Percentiles rank a stretch among this genome's conserved stretches.
Conservation (phyloP, 1,140 invertebrate species). For the Macrosteles quadrilineatus region DNA sequence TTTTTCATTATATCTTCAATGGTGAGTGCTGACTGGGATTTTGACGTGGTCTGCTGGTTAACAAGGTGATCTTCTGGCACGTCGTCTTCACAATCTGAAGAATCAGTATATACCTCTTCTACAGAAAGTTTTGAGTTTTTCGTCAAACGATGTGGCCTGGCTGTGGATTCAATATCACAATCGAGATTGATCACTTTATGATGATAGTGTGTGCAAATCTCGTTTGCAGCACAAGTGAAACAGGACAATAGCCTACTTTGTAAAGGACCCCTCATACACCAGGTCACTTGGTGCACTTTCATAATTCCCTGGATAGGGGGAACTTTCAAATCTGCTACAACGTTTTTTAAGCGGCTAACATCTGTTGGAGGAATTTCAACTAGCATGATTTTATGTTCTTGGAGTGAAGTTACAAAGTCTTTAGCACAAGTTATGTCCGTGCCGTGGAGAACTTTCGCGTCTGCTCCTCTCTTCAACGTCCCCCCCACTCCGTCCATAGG, state of each 20-base stretch:
- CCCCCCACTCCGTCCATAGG: too few relatives aligned
- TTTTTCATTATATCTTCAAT: too few relatives aligned
- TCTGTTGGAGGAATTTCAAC: background rate
- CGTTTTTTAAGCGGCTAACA: background rate
- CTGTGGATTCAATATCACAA: background rate
- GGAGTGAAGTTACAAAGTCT: background rate
- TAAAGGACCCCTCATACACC: background rate
- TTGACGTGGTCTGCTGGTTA: background rate
- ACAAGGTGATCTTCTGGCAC: background rate
- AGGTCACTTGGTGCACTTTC: background rate
- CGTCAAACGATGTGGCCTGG: background rate
- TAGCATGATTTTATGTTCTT: background rate
- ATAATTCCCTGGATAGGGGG: background rate
- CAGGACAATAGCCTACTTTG: background rate
- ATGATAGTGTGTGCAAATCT: background rate
- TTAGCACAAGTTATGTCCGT: conserved; percentile 36
- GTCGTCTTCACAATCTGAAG: background rate
- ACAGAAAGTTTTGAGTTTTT: background rate
- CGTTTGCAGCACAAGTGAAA: too few relatives aligned
- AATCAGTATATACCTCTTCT: background rate
- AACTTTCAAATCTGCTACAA: background rate
- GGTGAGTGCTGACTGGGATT: background rate
- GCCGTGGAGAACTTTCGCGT: conserved; percentile 42
- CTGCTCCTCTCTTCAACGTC: conserved; percentile 47
- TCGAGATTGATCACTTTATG: too few relatives aligned